Conservation (phyloP, 2,888 invertebrate species). For the Ferdinandea cuprea region DNA sequence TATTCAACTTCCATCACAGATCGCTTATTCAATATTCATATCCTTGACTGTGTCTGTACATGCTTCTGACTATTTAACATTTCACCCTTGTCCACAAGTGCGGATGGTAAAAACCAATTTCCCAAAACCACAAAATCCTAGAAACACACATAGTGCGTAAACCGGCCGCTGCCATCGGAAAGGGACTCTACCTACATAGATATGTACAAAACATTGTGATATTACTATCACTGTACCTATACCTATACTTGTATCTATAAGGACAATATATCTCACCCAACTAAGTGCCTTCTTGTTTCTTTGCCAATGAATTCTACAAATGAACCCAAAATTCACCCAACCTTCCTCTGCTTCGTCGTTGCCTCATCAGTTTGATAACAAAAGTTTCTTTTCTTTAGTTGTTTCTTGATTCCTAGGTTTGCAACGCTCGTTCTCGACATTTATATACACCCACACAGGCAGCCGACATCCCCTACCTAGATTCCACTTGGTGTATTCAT, state of each 20-base stretch:
- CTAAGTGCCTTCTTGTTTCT: constrained; percentile 69
- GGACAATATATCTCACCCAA: constrained; percentile 60
- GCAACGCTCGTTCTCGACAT: too few relatives aligned
- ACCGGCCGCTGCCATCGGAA: constrained; percentile 4
- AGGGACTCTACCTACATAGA: constrained; percentile 20
- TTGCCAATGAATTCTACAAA: constrained; percentile 69
- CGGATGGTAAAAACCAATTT: constrained; percentile 69
- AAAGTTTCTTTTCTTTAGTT: constrained; percentile 53
- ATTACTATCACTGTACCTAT: too few relatives aligned
- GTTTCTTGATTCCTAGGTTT: constrained; percentile 58
- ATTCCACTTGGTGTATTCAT: constrained; percentile 71
- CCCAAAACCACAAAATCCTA: constrained; percentile 59
- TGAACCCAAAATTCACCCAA: constrained; percentile 52
- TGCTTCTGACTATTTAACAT: constrained; percentile 35
- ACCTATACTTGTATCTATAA: constrained; percentile 39
- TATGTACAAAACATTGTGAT: too few relatives aligned
- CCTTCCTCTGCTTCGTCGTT: constrained; percentile 30
- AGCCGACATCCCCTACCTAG: neutral
- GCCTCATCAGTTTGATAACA: constrained; percentile 40
- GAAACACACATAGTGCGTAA: constrained; percentile 43
- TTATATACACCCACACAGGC: constrained; percentile 8
- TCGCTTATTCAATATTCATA: constrained; percentile 52
- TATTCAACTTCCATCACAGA: constrained; percentile 44
- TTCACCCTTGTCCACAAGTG: constrained; percentile 64
- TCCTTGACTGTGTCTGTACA: constrained; percentile 30